Base-by-base conservation (phyloP, 2,113 vertebrate species). In the Geothlypis trichas region DNA sequence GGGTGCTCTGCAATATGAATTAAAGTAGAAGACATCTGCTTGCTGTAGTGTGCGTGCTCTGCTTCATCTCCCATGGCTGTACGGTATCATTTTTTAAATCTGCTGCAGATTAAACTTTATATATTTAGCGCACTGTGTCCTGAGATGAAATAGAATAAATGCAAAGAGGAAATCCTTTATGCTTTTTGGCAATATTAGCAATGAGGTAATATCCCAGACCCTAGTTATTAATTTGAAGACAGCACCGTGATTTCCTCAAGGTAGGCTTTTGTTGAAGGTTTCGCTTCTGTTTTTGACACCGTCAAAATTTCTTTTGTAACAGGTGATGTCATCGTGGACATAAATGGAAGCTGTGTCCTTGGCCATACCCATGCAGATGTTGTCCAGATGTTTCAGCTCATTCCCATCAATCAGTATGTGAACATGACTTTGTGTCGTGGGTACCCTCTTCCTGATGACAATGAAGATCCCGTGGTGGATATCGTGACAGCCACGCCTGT, bases 261-360 rank as follows among this genome's bases (percentile, higher is more conserved):
- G 44, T 47, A 3, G 27, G 65, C 47, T n/a, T 89, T 78, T 62
- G 7, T 52, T 54, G 41, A 21, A 49, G 16, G 9, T 31, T 86
- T 71, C 0, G 0, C 67, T 76, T 80, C 59, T 85, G 63, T 0
- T 81, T 92, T 87, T 95, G 91, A 96, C 57, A 0, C 24, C 72
- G 24, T 41, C 61, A 9, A 74, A 67, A 72, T 73, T 68, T 59
- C n/a, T 94, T 96, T 97, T 89, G 89, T 89, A 68, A 95, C 94
- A 99, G 99, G 99, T 39, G 99, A 99, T 10, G 99, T 99, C 62
- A 99, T 99, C 16, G 99, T 99, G 81, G 99, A 99, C 96, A 99
- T 99, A 95, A 99, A 99, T 17, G 98, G 99, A 67, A 97, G 89
- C 5, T 99, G 99, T 72, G 99, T 99, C 76, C 98, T 99, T 84